Base-by-base conservation (phyloP, 2,113 vertebrate genomes). In the Peromyscus polionotus region DNA sequence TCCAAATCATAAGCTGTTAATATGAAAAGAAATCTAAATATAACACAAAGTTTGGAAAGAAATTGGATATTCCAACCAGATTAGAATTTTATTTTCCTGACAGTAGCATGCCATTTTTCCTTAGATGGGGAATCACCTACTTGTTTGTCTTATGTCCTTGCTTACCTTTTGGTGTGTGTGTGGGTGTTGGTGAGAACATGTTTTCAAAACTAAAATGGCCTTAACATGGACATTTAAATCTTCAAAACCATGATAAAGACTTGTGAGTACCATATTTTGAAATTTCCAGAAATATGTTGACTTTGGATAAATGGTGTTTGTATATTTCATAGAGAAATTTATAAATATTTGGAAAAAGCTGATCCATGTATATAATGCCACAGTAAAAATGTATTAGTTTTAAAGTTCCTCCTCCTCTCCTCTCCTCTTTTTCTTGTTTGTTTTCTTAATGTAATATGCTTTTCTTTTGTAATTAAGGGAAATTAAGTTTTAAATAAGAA, bases 281-380 rank as follows among this genome's bases (percentile, higher is more conserved):
- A 45, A 92, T 92, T 75, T 96, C 14, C 31, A 77, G 61, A 83
- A 97, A 88, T 57, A 79, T 22, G 19, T 76, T 93, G 42, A 7
- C 26, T 33, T 5, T 81, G 73, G 20, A 33, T 6, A 59, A 85
- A 93, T 93, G 59, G 68, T 93, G 26, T 7, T 36, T 79, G 14
- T 68, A 57, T 48, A 95, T 75, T 94, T 85, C 80, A 91, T 51
- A 96, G 26, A 80, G 2, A 91, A 91, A 24, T 95, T 94, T 94
- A 26, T 76, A 96, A 80, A 81, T 94, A 88, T 84, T 95, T 93
- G 51, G 22, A 79, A 94, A 97, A 97, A 83, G 92, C 20, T 24
- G 31, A 42, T 65, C 6, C 13, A 70, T 6, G 90, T 14, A 10
- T 24, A 3, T 88, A 85, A 88, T 88, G 54, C n/a, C 5, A 86